These are phyloP conservation scores for Ferdinandea cuprea DNA, from an alignment of 2,888 invertebrate genomes.

Conservation along the genomic window DNA sequence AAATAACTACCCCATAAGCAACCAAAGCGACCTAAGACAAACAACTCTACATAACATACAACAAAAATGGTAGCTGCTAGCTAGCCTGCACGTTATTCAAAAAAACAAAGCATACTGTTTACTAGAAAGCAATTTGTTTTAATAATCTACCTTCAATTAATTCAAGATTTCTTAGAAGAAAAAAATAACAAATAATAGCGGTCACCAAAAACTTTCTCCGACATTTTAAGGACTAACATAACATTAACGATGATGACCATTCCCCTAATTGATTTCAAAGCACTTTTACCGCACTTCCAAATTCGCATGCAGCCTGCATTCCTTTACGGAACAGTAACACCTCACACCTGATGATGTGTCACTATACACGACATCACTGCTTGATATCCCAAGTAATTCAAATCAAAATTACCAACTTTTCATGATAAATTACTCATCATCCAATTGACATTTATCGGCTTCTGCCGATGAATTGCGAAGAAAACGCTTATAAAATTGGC, in stretches of 20 bases:
- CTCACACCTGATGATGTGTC: constrained; percentile 56
- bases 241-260: constrained; percentile 37
- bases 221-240: constrained; percentile 49
- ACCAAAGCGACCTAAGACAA: too few relatives aligned
- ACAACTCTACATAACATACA: too few relatives aligned
- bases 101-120: too few relatives aligned
- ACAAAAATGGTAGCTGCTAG: too few relatives aligned
- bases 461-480: constrained; percentile 66
- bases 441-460: constrained; percentile 69
- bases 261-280: constrained; percentile 62
- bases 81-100: too few relatives aligned
- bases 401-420: constrained; percentile 67
- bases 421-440: constrained; percentile 74
- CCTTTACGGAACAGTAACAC: constrained; percentile 58
- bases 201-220: constrained; percentile 38
- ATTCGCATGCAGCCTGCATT: constrained; percentile 40
- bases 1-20: too few relatives aligned
- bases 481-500: constrained; percentile 62
- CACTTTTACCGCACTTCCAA: constrained; percentile 65
- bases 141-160: too few relatives aligned
- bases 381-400: constrained; percentile 66
- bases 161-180: too few relatives aligned
- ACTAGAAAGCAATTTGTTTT: too few relatives aligned
- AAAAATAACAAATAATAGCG: too few relatives aligned
- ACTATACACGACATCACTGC: constrained; percentile 33